Evolutionary conservation across 2,113 vertebrate species (phyloP).

Genomic region (Leucopternis melanops): DNA sequence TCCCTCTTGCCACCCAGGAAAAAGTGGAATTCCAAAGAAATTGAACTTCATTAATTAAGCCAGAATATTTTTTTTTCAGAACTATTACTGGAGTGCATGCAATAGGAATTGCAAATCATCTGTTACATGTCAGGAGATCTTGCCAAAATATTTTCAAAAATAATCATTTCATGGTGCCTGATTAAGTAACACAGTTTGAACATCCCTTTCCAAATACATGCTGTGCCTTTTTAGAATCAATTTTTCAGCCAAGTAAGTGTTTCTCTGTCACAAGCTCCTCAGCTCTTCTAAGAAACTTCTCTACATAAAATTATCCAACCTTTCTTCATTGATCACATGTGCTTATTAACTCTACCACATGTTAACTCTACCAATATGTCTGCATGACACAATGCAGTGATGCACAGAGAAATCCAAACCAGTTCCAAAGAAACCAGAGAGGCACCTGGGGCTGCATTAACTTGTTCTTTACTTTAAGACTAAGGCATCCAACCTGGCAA

Average conservation of each 20-base stretch:
- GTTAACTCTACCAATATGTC: not conserved
- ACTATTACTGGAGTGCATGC: not conserved
- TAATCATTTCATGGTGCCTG: not conserved
- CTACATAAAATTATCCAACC: not conserved
- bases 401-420: not conserved
- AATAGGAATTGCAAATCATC: not conserved
- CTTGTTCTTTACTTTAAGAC: not conserved
- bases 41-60: not conserved
- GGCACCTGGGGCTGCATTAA: not conserved
- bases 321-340: not conserved
- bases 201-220: not conserved
- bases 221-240: not conserved
- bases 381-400: not conserved
- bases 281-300: not conserved
- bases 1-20: not conserved
- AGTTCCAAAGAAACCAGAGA: not conserved
- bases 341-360: not conserved
- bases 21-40: not conserved
- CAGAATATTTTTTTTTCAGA: not conserved
- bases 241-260: not conserved
- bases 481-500: not conserved
- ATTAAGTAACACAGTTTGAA: not conserved
- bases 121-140: not conserved
- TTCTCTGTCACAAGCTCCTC: not conserved
- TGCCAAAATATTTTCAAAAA: conserved; percentile 40